These are phyloP conservation scores for Cheilosia grossa DNA, from an alignment of 2,888 invertebrate genomes.

Conservation along the genomic window DNA sequence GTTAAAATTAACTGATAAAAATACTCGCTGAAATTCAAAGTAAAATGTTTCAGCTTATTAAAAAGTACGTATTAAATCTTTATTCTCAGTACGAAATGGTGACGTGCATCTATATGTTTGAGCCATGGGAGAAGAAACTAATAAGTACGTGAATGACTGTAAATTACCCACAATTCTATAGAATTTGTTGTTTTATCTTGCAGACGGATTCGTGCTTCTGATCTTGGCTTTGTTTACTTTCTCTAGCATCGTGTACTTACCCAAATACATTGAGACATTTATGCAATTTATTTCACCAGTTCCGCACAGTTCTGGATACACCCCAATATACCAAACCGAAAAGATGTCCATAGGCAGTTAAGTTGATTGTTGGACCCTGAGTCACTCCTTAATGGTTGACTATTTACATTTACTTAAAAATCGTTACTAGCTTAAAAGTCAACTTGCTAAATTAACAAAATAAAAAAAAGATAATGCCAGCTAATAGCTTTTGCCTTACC, in stretches of 20 bases:
- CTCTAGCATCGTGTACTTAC: constrained; percentile 85
- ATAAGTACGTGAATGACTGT: constrained; percentile 80
- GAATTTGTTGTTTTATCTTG: constrained; percentile 15
- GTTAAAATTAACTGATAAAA: constrained; percentile 5
- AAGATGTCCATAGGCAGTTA: constrained; percentile 78
- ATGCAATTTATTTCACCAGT: constrained; percentile 79
- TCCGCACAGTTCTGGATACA: constrained; percentile 65
- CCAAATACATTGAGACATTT: constrained; percentile 84
- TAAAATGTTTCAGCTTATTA: constrained; percentile 75
- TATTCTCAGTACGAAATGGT: constrained; percentile 83
- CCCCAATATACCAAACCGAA: constrained; percentile 77
- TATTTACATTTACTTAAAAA: constrained; percentile 5
- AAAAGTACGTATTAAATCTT: constrained; percentile 77
- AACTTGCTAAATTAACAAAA: background rate
- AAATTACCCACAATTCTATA: background rate
- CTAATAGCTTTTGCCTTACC: background rate
- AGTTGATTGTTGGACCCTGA: background rate
- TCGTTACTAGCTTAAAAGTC: background rate
- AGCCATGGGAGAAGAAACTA: constrained; percentile 84
- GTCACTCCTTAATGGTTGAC: background rate
- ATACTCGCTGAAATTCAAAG: background rate
- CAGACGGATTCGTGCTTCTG: constrained; percentile 84
- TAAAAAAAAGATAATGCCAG: background rate
- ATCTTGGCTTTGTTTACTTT: constrained; percentile 84
- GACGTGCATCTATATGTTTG: constrained; percentile 84